These are phyloP conservation scores for Iphiclides podalirius DNA, from an alignment of 2,888 invertebrate genomes.

Conservation along the genomic window DNA sequence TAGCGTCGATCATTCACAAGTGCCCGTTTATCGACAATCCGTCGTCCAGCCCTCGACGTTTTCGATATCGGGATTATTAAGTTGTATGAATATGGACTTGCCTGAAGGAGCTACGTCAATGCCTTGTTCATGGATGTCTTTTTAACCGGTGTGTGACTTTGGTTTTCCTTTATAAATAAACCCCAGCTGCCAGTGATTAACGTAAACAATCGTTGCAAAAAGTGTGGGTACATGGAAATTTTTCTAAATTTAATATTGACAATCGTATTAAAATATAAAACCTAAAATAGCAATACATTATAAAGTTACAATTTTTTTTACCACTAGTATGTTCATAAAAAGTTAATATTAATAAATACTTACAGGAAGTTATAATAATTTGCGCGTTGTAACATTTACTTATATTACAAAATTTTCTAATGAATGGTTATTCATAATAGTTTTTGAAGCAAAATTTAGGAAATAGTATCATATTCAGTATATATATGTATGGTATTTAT, in stretches of 20 bases:
- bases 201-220: slow-evolving; percentile 19
- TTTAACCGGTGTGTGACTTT: slow-evolving; percentile 74
- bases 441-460: too few relatives aligned
- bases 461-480: too few relatives aligned
- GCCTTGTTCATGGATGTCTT: slow-evolving; percentile 80
- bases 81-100: slow-evolving; percentile 76
- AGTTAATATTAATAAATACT: too few relatives aligned
- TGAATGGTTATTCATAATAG: too few relatives aligned
- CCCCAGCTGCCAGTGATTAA: slow-evolving; percentile 6
- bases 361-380: too few relatives aligned
- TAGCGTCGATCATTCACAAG: slow-evolving; percentile 13
- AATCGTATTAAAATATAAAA: not conserved
- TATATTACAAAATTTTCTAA: too few relatives aligned
- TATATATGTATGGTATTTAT: too few relatives aligned
- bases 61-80: slow-evolving; percentile 48
- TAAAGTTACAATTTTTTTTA: too few relatives aligned
- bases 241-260: not conserved
- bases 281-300: too few relatives aligned
- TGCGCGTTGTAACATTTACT: too few relatives aligned
- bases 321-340: too few relatives aligned
- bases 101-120: slow-evolving; percentile 73
- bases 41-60: slow-evolving; percentile 37
- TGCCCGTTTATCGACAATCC: slow-evolving; percentile 29
- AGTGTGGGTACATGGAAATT: slow-evolving; percentile 27
- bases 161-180: slow-evolving; percentile 31